Conservation (phyloP, 2,888 invertebrate genomes). For the Lottia gigantea region DNA sequence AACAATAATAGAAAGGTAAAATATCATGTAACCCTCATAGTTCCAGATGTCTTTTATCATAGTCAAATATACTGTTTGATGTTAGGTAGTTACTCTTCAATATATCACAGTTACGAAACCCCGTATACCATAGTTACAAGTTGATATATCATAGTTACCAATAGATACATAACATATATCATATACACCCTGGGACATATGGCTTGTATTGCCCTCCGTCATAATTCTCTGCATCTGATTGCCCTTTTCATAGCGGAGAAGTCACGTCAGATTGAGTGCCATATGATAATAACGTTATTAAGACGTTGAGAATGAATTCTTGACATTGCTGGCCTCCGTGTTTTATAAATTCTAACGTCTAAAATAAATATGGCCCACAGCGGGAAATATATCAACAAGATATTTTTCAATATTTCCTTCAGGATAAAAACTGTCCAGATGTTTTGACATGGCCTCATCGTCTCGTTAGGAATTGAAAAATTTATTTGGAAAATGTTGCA, state of each 20-base stretch:
- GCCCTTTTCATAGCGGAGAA: neutral
- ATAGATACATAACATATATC: neutral
- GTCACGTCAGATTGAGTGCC: neutral
- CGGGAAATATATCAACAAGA: neutral
- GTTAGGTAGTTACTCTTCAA: no score
- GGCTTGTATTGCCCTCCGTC: conserved; percentile 3
- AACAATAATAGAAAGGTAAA: no score
- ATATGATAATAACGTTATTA: neutral
- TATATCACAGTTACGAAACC: no score
- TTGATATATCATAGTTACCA: no score
- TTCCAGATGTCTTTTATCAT: no score
- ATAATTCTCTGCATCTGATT: neutral
- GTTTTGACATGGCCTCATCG: neutral
- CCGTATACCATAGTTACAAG: no score
- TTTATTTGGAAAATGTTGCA: conserved; percentile 6
- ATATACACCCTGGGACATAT: conserved; percentile 4
- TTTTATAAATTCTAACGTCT: neutral
- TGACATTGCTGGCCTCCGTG: neutral
- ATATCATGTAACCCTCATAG: no score
- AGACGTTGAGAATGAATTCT: neutral
- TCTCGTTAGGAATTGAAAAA: neutral
- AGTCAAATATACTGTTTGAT: no score
- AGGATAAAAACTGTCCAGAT: neutral
- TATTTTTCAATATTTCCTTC: no score
- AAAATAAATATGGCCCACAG: conserved; percentile 1